Evolutionary conservation across 1,140 invertebrate genomes (phyloP).

Genomic region (Orchesella cincta): DNA sequence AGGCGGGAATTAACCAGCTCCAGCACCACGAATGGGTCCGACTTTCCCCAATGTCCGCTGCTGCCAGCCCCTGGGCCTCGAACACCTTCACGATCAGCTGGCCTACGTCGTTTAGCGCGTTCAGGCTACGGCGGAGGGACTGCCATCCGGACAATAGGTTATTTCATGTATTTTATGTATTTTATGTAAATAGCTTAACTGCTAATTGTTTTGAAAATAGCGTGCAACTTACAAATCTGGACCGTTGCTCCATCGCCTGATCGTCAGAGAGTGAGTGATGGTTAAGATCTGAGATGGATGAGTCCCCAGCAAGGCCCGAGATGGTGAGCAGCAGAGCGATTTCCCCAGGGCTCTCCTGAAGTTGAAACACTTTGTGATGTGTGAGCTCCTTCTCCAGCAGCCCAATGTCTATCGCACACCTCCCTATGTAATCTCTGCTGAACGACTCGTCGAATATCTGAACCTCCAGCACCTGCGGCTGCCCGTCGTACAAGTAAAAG

Average conservation of each 20-base stretch:
- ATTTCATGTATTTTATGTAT: not conserved
- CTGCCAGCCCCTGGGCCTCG: constrained; percentile 81
- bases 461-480: constrained; percentile 81
- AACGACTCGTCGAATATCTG: constrained; percentile 87
- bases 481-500: constrained; percentile 90
- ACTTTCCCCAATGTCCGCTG: constrained; percentile 91
- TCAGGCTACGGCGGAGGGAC: constrained; percentile 34
- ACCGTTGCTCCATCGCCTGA: constrained; percentile 65
- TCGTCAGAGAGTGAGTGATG: constrained; percentile 77
- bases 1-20: constrained; percentile 91
- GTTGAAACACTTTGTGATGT: constrained; percentile 79
- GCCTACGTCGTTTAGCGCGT: constrained; percentile 73
- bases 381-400: constrained; percentile 85
- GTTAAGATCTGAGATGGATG: constrained; percentile 86
- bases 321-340: constrained; percentile 90
- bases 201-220: not conserved
- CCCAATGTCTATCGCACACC: constrained; percentile 82
- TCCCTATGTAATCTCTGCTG: constrained; percentile 46
- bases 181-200: not conserved
- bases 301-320: constrained; percentile 86
- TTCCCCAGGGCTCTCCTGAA: constrained; percentile 86
- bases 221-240: constrained; percentile 5
- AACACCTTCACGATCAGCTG: constrained; percentile 86
- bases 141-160: not conserved
- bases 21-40: constrained; percentile 96